Percentiles rank a stretch among this genome's conserved stretches.
Conservation (phyloP, 2,797 vertebrate genomes). For the Pampus argenteus region DNA sequence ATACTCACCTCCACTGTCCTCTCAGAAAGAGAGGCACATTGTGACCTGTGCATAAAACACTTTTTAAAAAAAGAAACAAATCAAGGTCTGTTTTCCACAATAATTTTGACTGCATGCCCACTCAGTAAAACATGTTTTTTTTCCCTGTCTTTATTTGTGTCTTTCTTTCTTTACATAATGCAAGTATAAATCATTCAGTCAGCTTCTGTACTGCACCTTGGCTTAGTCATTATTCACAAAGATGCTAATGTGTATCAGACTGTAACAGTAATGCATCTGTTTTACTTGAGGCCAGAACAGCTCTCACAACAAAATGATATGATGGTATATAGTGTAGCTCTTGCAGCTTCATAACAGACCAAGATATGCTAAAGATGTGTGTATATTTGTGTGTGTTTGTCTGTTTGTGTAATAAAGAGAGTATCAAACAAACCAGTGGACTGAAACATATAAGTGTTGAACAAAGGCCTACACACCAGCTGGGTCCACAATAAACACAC, state of each 20-base stretch:
- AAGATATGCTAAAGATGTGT: conserved; percentile 13
- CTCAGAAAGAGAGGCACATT: neutral
- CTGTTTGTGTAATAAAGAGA: conserved; percentile 13
- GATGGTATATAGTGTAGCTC: conserved; percentile 1
- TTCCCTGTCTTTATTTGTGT: neutral
- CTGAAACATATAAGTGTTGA: conserved; percentile 52
- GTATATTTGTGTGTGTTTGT: conserved; percentile 6
- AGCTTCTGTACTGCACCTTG: neutral
- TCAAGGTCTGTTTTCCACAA: neutral
- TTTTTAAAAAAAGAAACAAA: neutral
- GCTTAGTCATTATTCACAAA: conserved; percentile 37
- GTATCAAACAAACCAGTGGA: conserved; percentile 43
- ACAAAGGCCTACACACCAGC: conserved; percentile 62
- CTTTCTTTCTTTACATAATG: neutral
- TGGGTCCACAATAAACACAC: conserved; percentile 50
- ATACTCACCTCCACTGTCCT: neutral
- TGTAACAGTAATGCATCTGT: conserved; percentile 33
- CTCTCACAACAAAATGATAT: conserved; percentile 21
- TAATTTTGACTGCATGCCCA: neutral
- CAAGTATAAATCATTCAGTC: conserved; percentile 27
- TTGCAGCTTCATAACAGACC: conserved; percentile 28
- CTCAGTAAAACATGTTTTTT: neutral
- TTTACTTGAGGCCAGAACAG: conserved; percentile 39
- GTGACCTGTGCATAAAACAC: neutral
- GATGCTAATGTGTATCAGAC: conserved; percentile 25